Base-by-base conservation (phyloP, 2,888 invertebrate species). In the Drosophila paranaensis region DNA sequence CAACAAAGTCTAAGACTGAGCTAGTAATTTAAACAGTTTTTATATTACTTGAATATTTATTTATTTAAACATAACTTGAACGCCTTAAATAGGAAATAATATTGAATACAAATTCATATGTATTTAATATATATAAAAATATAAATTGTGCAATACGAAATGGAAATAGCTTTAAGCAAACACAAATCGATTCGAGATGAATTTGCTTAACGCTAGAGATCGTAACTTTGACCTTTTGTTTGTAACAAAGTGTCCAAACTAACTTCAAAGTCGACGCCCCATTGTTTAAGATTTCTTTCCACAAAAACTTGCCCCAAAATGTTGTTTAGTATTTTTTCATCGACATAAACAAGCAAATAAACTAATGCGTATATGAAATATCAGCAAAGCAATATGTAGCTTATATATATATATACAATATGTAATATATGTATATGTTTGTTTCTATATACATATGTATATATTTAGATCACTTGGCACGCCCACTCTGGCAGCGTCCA, bases 331-430 rank as follows among this genome's bases (percentile, higher is more conserved):
- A 63, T 56, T 60, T 37, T 33, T 35, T 45, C 56, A 56, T 70
- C 55, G 33, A 46, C 55, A 77, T 83, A 88, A 83, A 88, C 73
- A 84, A 82, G 66, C 58, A 84, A 86, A 86, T 81, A 83, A 88
- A 78, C 83, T 84, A 78, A 82, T 79, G 77, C 58, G 64, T 61
- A 64, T 88, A 77, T 80, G 71, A 71, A 71, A 88, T 80, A 88
- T 85, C 74, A 81, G 61, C 81, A 35, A 10, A 68, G 43, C 35
- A 68, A 78, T 73, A 67, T 67, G 66, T 74, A 64, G 35, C 25
- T 56, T 25, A 46, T 25, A 50, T 30, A 43, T 39, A 25, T 37
- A 37, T 35, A 16, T 35, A 20, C 16, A 30, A 27, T 27, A 27
- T 27, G 27, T n/a, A n/a, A 20, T 48, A 20, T 64, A 56, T 42